Conservation (phyloP, 1,140 invertebrate genomes). For the Drosophila willistoni region DNA sequence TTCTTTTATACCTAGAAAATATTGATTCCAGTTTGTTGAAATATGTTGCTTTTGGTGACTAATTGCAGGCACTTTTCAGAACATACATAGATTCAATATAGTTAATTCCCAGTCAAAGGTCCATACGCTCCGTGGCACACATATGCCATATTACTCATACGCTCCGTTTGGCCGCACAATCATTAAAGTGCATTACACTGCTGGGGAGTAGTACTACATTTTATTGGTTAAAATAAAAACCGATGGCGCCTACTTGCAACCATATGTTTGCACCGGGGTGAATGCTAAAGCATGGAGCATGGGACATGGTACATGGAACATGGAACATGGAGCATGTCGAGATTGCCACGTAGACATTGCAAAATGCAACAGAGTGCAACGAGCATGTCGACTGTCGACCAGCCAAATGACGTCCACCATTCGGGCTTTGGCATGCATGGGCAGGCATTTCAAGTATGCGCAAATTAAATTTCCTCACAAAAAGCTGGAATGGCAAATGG, state of each 20-base stretch:
- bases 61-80: too few species aligned
- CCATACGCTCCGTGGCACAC: too few species aligned
- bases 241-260: slow-evolving; percentile 30
- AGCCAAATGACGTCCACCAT: slow-evolving; percentile 29
- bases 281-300: not conserved
- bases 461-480: slow-evolving; percentile 54
- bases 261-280: too few species aligned
- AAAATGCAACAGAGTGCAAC: slow-evolving; percentile 59
- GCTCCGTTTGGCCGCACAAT: slow-evolving; percentile 33
- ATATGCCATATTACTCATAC: slow-evolving; percentile 42
- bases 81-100: too few species aligned
- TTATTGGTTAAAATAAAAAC: slow-evolving; percentile 54
- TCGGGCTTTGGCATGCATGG: slow-evolving; percentile 29
- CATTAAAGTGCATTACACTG: slow-evolving; percentile 37
- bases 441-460: slow-evolving; percentile 43
- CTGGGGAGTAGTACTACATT: slow-evolving; percentile 20
- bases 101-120: slow-evolving; percentile 10
- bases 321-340: not conserved
- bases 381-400: slow-evolving; percentile 14
- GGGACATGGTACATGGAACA: not conserved
- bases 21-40: too few species aligned
- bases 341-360: slow-evolving; percentile 36
- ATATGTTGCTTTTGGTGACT: too few species aligned
- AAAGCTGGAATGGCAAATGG: slow-evolving; percentile 16
- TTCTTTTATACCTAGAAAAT: too few species aligned